These are phyloP conservation scores for Microctonus hyperodae DNA, from an alignment of 2,888 invertebrate genomes.

Conservation along the genomic window DNA sequence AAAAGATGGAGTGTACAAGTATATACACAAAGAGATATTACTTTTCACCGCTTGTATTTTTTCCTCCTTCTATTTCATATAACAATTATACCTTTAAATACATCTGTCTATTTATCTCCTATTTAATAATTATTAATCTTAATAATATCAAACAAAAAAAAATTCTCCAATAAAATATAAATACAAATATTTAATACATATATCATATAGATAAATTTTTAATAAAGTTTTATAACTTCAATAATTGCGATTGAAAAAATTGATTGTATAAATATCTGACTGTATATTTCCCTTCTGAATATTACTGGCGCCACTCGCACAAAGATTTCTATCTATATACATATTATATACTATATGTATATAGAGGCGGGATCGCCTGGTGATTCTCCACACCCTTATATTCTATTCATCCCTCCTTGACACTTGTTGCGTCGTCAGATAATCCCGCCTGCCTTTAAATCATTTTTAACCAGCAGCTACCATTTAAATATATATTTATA, in stretches of 20 bases:
- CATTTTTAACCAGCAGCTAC: too few species aligned
- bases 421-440: slow-evolving; percentile 27
- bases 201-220: too few species aligned
- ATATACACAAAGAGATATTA: slow-evolving; percentile 14
- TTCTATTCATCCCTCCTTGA: neutral
- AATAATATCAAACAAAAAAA: too few species aligned
- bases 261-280: neutral
- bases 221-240: too few species aligned
- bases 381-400: slow-evolving; percentile 3
- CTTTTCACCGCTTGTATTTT: slow-evolving; percentile 3
- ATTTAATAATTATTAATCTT: too few species aligned
- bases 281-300: neutral
- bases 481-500: neutral
- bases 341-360: neutral
- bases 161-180: too few species aligned
- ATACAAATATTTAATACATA: too few species aligned
- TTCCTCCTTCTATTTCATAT: neutral
- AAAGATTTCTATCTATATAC: neutral
- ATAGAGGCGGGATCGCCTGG: slow-evolving; percentile 26
- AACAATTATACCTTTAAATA: neutral
- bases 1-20: slow-evolving; percentile 1
- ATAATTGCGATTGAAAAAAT: too few species aligned
- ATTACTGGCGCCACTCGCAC: slow-evolving; percentile 10
- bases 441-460: neutral
- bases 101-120: neutral